These are phyloP conservation scores for Myotis yumanensis DNA, from an alignment of 2,113 vertebrate species.

Conservation along the genomic window DNA sequence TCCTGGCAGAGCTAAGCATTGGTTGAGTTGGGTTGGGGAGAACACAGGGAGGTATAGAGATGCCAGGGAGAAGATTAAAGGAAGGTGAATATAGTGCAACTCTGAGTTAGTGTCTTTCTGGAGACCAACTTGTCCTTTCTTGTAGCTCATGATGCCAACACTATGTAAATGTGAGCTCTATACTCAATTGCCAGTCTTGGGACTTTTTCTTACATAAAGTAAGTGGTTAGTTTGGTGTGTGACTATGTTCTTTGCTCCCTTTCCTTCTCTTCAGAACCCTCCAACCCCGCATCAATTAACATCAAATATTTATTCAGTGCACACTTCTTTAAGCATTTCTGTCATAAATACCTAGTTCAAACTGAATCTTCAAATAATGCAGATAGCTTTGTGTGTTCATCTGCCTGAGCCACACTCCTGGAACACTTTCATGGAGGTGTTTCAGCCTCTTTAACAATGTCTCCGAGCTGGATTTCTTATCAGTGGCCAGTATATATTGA, in stretches of 20 bases:
- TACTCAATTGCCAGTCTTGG: too few relatives aligned
- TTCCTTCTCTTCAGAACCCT: background rate
- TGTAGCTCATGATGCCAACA: too few relatives aligned
- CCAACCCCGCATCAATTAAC: background rate
- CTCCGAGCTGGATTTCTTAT: background rate
- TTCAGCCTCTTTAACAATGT: background rate
- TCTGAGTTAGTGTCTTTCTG: background rate
- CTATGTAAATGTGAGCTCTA: background rate
- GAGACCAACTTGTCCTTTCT: background rate
- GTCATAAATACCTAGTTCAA: background rate
- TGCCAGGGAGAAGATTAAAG: background rate
- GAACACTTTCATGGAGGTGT: background rate
- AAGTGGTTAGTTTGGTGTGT: background rate
- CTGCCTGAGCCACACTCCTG: background rate
- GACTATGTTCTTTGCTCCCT: background rate
- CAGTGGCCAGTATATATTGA: background rate
- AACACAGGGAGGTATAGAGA: too few relatives aligned
- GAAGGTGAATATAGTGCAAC: background rate
- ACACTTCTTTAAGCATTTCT: rapidly evolving
- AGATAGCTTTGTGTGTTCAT: background rate
- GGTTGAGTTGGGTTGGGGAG: rapidly evolving
- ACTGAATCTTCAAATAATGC: background rate
- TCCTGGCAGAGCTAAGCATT: background rate
- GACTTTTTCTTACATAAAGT: background rate
- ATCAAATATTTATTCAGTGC: background rate